phyloP scores from a whole-genome alignment of 2,797 vertebrate species.

The Pseudotriccus pelzelni region DNA sequence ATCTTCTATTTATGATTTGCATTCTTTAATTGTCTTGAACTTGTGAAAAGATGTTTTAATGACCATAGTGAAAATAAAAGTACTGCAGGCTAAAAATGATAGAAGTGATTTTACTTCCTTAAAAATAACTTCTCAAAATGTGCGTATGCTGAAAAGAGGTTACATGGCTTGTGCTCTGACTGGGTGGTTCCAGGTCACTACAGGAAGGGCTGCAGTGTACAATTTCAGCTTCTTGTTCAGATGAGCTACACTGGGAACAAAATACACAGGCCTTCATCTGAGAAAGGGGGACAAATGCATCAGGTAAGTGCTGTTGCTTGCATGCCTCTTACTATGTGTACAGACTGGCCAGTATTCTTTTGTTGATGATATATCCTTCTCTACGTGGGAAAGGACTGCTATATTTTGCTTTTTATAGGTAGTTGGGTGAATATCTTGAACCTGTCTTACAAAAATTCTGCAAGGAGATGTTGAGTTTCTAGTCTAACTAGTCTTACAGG shows the following conservation, averaged over 20 bases:
- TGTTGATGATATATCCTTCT: background rate
- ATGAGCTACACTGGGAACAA: background rate
- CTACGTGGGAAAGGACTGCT: background rate
- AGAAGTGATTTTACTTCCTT: background rate
- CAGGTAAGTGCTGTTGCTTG: background rate
- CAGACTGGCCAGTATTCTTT: background rate
- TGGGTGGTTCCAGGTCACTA: background rate
- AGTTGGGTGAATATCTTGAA: background rate
- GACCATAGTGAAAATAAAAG: background rate
- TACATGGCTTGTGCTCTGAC: background rate
- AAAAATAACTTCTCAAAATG: background rate
- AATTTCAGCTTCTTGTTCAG: background rate
- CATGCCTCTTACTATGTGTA: rapidly evolving
- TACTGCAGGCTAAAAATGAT: background rate
- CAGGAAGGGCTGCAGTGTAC: background rate
- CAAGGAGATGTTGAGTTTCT: background rate
- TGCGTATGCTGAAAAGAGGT: background rate
- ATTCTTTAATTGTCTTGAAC: background rate
- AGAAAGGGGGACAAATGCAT: no score
- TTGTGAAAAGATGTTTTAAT: background rate
- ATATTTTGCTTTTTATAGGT: background rate
- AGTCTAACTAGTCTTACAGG: background rate
- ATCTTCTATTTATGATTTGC: background rate
- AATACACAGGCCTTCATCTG: background rate
- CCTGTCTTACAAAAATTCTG: background rate